phyloP scores from a whole-genome alignment of 1,140 invertebrate species.

The Palaemon carinicauda region DNA sequence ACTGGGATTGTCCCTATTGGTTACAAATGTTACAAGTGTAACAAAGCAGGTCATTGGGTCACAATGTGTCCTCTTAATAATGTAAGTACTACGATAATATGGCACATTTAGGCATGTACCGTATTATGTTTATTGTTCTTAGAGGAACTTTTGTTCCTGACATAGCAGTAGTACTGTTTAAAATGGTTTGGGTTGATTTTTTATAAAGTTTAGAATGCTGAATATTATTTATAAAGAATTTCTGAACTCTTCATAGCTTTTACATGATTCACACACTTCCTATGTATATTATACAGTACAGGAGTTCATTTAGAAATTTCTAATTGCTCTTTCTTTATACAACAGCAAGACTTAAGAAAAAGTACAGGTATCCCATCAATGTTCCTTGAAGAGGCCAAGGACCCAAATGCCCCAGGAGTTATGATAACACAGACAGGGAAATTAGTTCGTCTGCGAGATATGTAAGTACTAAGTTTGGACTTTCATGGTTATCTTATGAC shows the following conservation, averaged over 20 bases:
- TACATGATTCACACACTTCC: too few relatives aligned
- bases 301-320: not conserved
- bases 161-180: not conserved
- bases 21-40: conserved; percentile 93
- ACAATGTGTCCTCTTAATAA: conserved; percentile 84
- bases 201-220: not conserved
- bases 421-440: conserved; percentile 92
- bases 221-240: too few relatives aligned
- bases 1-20: conserved; percentile 85
- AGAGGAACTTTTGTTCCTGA: not conserved
- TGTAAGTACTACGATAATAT: conserved; percentile 68
- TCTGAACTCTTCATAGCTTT: too few relatives aligned
- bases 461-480: conserved; percentile 72
- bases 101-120: not conserved
- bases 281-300: too few relatives aligned
- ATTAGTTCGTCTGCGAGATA: conserved; percentile 89
- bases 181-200: too few relatives aligned
- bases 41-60: conserved; percentile 93
- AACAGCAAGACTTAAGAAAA: conserved; percentile 80
- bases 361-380: conserved; percentile 97
- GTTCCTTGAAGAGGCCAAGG: conserved; percentile 93
- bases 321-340: not conserved
- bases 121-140: not conserved
- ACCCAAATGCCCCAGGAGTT: conserved; percentile 87
- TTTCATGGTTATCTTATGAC: too few relatives aligned